These are phyloP conservation scores for Neomonachus schauinslandi DNA, from an alignment of 2,113 vertebrate genomes.

Conservation along the genomic window DNA sequence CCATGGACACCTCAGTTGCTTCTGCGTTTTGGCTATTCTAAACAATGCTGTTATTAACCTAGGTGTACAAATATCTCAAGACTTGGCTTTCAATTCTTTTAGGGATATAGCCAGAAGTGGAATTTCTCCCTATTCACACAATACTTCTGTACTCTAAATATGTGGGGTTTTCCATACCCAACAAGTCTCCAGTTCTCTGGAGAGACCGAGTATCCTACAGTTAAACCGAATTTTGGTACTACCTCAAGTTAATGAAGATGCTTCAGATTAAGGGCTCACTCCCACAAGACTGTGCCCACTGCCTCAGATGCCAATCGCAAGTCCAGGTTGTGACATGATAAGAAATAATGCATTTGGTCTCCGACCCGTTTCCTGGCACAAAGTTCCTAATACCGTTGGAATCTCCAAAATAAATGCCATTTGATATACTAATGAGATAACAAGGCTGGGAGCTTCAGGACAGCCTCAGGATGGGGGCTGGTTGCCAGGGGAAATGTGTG, in stretches of 20 bases:
- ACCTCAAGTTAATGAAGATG: too few species aligned
- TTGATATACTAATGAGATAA: neutral
- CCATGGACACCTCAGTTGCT: neutral
- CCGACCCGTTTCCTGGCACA: neutral
- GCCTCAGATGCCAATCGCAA: neutral
- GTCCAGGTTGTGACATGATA: neutral
- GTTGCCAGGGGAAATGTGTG: neutral
- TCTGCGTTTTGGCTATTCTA: neutral
- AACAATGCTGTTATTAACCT: neutral
- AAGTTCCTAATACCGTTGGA: neutral
- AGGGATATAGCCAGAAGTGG: neutral
- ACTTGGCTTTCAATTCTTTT: neutral
- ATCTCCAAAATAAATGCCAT: neutral
- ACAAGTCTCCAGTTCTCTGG: neutral
- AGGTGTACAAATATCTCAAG: neutral
- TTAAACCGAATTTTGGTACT: neutral
- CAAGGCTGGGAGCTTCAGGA: neutral
- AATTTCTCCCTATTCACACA: neutral
- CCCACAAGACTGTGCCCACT: neutral
- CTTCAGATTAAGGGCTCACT: neutral
- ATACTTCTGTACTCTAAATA: too few species aligned
- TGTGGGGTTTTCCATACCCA: neutral
- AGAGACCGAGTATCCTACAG: neutral
- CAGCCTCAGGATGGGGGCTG: neutral
- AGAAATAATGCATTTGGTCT: neutral